These are phyloP conservation scores for Semaprochilodus insignis DNA, from an alignment of 2,797 vertebrate genomes.

Conservation along the genomic window DNA sequence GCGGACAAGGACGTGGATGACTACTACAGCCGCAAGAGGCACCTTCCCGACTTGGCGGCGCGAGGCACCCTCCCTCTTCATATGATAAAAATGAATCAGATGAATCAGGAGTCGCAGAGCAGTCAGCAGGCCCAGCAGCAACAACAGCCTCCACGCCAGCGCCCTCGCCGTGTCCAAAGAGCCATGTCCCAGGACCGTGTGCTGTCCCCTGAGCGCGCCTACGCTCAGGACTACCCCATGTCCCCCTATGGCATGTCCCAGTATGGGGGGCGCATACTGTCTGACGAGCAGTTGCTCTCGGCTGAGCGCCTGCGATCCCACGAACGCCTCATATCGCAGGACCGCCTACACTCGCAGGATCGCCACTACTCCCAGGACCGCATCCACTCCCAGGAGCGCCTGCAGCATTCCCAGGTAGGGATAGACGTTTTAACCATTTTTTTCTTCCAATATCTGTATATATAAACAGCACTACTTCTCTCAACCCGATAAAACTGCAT, in stretches of 20 bases:
- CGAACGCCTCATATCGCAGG: conserved; percentile 94
- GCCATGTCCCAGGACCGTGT: conserved; percentile 99
- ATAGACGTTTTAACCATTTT: background rate
- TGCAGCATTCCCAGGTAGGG: conserved; percentile 20
- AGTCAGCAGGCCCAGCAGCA: conserved; percentile 71
- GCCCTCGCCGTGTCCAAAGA: conserved; percentile 90
- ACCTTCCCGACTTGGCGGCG: conserved; percentile 95
- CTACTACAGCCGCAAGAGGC: conserved; percentile 93
- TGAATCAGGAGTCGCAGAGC: conserved; percentile 60
- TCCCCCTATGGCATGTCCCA: conserved; percentile 85
- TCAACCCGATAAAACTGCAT: too few species aligned
- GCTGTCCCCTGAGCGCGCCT: conserved; percentile 85
- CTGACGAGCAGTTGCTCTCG: conserved; percentile 93
- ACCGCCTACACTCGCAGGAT: conserved; percentile 90
- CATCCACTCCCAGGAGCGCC: conserved; percentile 89
- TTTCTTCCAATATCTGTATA: too few species aligned
- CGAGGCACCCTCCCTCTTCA: conserved; percentile 94
- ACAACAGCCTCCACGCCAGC: conserved; percentile 80
- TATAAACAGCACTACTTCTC: too few species aligned
- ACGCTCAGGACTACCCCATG: conserved; percentile 84
- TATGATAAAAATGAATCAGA: conserved; percentile 93
- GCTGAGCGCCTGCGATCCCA: conserved; percentile 95
- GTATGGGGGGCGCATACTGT: conserved; percentile 90
- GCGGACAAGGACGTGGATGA: conserved; percentile 97
- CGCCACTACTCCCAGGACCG: conserved; percentile 89